Evolutionary conservation across 1,140 invertebrate genomes (phyloP).

Genomic region (Maconellicoccus hirsutus): DNA sequence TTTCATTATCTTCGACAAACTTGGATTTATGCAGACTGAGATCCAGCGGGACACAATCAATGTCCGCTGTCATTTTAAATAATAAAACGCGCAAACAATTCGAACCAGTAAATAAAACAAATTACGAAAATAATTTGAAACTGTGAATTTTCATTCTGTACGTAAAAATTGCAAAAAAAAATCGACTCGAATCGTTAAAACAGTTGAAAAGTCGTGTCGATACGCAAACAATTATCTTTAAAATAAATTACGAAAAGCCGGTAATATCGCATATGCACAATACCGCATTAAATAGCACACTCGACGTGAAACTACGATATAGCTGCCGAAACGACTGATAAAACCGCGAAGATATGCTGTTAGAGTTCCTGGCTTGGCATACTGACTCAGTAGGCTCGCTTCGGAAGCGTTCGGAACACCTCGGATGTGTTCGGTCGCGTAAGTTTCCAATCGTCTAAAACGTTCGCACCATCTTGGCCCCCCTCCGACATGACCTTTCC

Average conservation of each 20-base stretch:
- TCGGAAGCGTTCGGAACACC: neutral
- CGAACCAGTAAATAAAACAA: neutral
- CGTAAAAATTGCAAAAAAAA: too few relatives aligned
- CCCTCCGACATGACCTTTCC: neutral
- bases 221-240: neutral
- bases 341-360: slow-evolving; percentile 13
- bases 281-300: neutral
- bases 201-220: neutral
- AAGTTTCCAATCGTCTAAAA: neutral
- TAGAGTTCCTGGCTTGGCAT: neutral
- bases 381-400: slow-evolving; percentile 16
- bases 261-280: neutral
- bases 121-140: neutral
- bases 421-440: neutral
- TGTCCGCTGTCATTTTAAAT: slow-evolving; percentile 19
- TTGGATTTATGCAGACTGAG: slow-evolving; percentile 23
- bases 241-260: neutral
- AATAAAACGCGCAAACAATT: neutral
- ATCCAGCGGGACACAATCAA: slow-evolving; percentile 31
- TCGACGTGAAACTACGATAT: neutral
- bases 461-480: neutral
- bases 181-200: too few relatives aligned
- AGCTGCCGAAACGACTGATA: slow-evolving; percentile 18
- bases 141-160: too few relatives aligned
- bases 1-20: slow-evolving; percentile 17